Conservation (phyloP, 2,797 vertebrate species). For the Orestias chungarensis region DNA sequence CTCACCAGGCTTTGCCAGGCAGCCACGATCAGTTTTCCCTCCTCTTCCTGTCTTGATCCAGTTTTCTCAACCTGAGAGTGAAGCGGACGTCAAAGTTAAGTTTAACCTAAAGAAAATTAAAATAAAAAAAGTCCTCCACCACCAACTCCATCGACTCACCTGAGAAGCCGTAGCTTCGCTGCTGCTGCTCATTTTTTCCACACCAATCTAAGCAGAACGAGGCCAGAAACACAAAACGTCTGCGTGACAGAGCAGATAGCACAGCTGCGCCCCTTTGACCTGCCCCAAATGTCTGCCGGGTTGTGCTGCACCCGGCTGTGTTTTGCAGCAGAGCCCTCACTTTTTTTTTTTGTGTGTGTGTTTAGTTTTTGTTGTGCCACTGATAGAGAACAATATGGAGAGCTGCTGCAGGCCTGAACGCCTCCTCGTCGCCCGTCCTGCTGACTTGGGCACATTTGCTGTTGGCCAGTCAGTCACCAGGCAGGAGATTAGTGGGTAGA, state of each 20-base stretch:
- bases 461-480: constrained; percentile 19
- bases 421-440: constrained; percentile 56
- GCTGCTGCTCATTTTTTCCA: constrained; percentile 77
- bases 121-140: too few species aligned
- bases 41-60: constrained; percentile 74
- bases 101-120: too few species aligned
- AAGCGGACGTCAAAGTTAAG: constrained; percentile 14
- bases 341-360: too few species aligned
- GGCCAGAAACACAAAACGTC: constrained; percentile 5
- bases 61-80: constrained; percentile 58
- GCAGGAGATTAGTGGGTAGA: constrained; percentile 47
- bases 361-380: constrained; percentile 59
- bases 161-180: constrained; percentile 76
- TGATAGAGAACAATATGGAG: constrained; percentile 60
- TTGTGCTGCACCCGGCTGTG: constrained; percentile 28
- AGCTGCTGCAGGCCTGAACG: constrained; percentile 58
- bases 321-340: constrained; percentile 43
- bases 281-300: constrained; percentile 23
- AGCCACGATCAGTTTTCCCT: constrained; percentile 82
- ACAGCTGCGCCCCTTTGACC: constrained; percentile 27
- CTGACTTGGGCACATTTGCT: constrained; percentile 67
- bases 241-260: constrained; percentile 12
- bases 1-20: constrained; percentile 85
- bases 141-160: constrained; percentile 74
- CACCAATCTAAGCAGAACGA: background rate